Conservation (phyloP, 1,140 invertebrate species). For the Nebria ingens region DNA sequence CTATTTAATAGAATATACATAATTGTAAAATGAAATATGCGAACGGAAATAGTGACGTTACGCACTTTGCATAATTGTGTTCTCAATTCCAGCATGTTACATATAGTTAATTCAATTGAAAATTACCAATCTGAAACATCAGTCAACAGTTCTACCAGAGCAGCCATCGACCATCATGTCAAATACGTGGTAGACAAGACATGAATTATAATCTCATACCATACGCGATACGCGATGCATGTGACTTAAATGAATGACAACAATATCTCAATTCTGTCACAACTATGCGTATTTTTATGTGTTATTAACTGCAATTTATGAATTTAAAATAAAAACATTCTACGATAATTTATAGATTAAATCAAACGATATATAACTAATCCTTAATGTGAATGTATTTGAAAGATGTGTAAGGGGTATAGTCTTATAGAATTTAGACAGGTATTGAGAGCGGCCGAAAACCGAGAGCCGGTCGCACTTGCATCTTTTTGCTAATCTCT, state of each 20-base stretch:
- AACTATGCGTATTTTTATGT: too few relatives aligned
- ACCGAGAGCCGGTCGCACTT: too few relatives aligned
- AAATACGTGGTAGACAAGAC: neutral
- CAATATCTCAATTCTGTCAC: neutral
- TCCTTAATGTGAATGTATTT: neutral
- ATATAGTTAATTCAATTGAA: neutral
- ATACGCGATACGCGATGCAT: neutral
- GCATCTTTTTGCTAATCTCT: conserved; percentile 8
- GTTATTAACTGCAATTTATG: too few relatives aligned
- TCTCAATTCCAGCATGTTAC: too few relatives aligned
- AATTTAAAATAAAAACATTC: neutral
- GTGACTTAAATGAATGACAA: neutral
- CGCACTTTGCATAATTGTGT: neutral
- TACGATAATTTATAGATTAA: neutral
- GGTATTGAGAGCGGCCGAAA: neutral
- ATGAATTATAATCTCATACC: neutral
- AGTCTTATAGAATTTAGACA: neutral
- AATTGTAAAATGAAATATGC: too few relatives aligned
- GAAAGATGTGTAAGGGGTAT: neutral
- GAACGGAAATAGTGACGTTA: too few relatives aligned
- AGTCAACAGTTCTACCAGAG: neutral
- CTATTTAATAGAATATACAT: too few relatives aligned
- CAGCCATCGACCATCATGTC: neutral
- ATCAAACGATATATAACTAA: neutral
- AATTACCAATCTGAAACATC: too few relatives aligned